Conservation (phyloP, 1,140 invertebrate genomes). For the Pseudomyrmex pallidus region DNA sequence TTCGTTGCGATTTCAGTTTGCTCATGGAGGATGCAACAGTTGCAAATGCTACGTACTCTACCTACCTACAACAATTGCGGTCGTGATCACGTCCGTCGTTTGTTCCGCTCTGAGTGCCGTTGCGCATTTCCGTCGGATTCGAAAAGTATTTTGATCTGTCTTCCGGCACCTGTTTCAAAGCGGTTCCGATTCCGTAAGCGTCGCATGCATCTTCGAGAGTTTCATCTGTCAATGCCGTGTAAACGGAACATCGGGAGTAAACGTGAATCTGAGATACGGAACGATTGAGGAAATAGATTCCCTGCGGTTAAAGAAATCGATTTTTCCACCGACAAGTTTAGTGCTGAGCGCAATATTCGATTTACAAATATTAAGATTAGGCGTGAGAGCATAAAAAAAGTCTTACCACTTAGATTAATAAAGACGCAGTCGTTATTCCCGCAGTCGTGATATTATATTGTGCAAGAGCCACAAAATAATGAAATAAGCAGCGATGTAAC, state of each 20-base stretch:
- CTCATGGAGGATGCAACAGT: conserved; percentile 12
- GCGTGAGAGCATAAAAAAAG: conserved; percentile 14
- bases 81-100: conserved; percentile 62
- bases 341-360: background rate
- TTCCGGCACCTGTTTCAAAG: conserved; percentile 44
- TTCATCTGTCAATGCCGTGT: conserved; percentile 52
- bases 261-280: conserved; percentile 28
- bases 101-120: conserved; percentile 12
- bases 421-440: background rate
- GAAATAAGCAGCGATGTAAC: too few species aligned
- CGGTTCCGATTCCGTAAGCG: conserved; percentile 44
- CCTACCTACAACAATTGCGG: background rate
- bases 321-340: conserved; percentile 8
- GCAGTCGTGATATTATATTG: too few species aligned
- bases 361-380: background rate
- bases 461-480: too few species aligned
- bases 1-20: background rate
- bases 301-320: conserved; percentile 37
- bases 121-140: conserved; percentile 47
- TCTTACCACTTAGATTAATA: background rate
- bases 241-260: conserved; percentile 43
- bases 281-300: conserved; percentile 37
- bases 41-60: conserved; percentile 28
- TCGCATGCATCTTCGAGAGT: conserved; percentile 47
- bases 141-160: conserved; percentile 51